A percentile compares a stretch with the other conserved stretches of the same genome.
These are phyloP conservation scores for Macrophya annulata DNA, from an alignment of 2,888 invertebrate genomes.

Conservation along the genomic window DNA sequence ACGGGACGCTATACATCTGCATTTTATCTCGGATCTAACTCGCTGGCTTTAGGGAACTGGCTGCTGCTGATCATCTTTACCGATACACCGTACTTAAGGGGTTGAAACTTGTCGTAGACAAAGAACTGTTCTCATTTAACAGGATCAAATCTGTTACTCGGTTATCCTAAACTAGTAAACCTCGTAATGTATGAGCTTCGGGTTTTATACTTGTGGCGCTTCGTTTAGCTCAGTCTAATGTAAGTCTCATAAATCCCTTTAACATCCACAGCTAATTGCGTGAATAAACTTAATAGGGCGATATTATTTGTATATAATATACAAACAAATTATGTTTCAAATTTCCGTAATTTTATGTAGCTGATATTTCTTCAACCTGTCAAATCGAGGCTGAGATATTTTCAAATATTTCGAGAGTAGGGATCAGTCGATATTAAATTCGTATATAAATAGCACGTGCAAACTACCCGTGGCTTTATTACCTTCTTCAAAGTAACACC, in stretches of 20 bases:
- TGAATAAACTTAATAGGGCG: not conserved
- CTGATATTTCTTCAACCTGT: not conserved
- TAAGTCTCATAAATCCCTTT: not conserved
- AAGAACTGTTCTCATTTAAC: constrained; percentile 43
- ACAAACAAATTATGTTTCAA: not conserved
- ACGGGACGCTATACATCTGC: constrained; percentile 63
- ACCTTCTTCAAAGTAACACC: constrained; percentile 71
- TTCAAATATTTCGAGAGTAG: not conserved
- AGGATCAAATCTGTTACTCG: constrained; percentile 47
- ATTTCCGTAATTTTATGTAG: not conserved
- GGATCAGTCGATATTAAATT: constrained; percentile 39
- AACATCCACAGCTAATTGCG: not conserved
- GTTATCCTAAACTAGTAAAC: not conserved
- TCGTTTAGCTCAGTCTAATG: not conserved
- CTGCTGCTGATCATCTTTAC: constrained; percentile 64
- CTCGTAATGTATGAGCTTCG: not conserved
- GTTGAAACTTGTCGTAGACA: constrained; percentile 53
- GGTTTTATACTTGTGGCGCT: constrained; percentile 6
- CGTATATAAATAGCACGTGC: constrained; percentile 1
- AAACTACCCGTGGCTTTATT: constrained; percentile 65
- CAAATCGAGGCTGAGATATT: not conserved
- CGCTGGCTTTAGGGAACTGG: not conserved
- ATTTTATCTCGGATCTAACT: constrained; percentile 54
- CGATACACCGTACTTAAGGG: constrained; percentile 63
- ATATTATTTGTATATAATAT: not conserved